Conservation (phyloP, 2,113 vertebrate species). For the Gnathonemus longibarbis region DNA sequence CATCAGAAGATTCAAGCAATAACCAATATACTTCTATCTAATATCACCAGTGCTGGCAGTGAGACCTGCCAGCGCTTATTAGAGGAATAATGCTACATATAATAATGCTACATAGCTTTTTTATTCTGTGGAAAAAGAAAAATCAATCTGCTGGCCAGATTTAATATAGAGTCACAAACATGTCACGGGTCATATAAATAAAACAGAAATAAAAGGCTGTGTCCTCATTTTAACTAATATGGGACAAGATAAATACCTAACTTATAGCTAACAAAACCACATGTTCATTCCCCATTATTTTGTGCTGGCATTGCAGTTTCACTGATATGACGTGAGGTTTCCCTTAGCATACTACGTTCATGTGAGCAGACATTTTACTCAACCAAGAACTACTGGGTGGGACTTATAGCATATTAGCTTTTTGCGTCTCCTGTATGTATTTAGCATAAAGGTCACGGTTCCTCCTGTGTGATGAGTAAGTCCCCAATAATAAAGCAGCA, state of each 20-base stretch:
- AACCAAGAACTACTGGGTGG: no score
- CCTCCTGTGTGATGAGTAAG: background rate
- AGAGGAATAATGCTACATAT: no score
- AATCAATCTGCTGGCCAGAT: no score
- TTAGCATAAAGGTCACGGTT: background rate
- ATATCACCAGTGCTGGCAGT: no score
- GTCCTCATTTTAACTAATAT: background rate
- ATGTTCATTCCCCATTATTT: background rate
- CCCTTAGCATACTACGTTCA: background rate
- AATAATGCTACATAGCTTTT: no score
- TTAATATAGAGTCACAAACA: background rate
- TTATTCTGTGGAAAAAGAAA: no score
- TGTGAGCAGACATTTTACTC: background rate
- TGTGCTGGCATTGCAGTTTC: background rate
- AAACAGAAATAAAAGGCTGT: background rate
- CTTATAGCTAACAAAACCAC: background rate
- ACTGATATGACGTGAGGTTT: no score
- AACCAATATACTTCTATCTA: no score
- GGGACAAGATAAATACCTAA: background rate
- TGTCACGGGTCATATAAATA: no score
- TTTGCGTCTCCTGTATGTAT: background rate
- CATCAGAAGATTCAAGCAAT: no score
- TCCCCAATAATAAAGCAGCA: no score
- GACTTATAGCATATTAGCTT: background rate
- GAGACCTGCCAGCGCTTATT: no score